Base-by-base conservation (phyloP, 2,888 invertebrate genomes). In the Torymus tubicola region DNA sequence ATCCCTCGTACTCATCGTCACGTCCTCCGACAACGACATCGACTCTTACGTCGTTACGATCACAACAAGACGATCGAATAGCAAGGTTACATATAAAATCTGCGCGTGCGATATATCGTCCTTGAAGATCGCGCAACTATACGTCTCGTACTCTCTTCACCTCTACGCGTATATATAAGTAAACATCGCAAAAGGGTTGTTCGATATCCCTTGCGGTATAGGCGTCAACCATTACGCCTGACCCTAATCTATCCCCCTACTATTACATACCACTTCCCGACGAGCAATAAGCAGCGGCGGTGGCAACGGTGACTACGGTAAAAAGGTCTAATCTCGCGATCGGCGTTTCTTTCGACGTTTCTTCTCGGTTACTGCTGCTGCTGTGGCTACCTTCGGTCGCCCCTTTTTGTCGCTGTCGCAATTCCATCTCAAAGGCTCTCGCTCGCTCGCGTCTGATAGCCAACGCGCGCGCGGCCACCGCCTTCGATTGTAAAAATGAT, bases 401-500 rank as follows among this genome's bases (percentile, higher is more conserved):
- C 18, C 65, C 42, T 73, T 73, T 73, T 73, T 73, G 55, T 55
- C 71, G 65, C 71, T 71, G 70, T 71, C 78, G 78, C 70, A 71
- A 78, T 75, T 14, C 42, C 42, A 42, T 42, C 74, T 50, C 58
- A 67, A 42, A 68, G 55, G 53, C 76, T 50, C 61, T 31, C 53
- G 31, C 53, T 58, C 53, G 53, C 57, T 11, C 24, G 60, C 57
- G 73, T 75, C 69, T 69, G 79, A 74, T 69, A 68, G 74, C 68
- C 72, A 21, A 21, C 21, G 21, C 21, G 21, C 21, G 63, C 55
- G 63, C 72, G 57, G 72, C 72, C 63, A 58, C 72, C 80, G 72
- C 68, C 80, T 58, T 61, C 70, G 70, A 80, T 75, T 77, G 80
- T 81, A 81, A 81, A 81, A 81, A 81, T 81, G 67, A 81, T 76